These are phyloP conservation scores for Leucopternis melanops DNA, from an alignment of 2,113 vertebrate species.

Conservation along the genomic window DNA sequence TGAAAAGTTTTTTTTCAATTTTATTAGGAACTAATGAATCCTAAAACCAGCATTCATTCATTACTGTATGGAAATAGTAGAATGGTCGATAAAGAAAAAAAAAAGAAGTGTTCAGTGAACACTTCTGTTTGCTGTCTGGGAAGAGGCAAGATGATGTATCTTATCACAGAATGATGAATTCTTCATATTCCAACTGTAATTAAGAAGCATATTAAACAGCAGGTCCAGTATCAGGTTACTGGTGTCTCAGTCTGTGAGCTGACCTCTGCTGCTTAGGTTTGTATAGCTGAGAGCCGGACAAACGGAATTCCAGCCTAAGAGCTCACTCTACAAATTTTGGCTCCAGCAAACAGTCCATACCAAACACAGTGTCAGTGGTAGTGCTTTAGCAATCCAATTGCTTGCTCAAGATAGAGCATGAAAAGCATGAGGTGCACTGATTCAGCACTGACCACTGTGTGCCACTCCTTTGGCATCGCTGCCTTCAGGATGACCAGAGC, in stretches of 20 bases:
- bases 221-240: not conserved
- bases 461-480: not conserved
- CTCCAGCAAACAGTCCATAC: not conserved
- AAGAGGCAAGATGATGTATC: not conserved
- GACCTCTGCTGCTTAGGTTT: not conserved
- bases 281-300: not conserved
- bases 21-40: not conserved
- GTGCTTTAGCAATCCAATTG: not conserved
- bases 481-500: not conserved
- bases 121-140: not conserved
- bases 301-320: not conserved
- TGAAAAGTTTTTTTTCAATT: not conserved
- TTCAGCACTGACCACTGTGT: not conserved
- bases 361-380: not conserved
- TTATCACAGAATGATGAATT: constrained; percentile 7
- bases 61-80: not conserved
- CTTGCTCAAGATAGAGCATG: not conserved
- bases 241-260: not conserved
- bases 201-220: constrained; percentile 37
- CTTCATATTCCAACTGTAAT: constrained; percentile 30
- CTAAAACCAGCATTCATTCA: not conserved
- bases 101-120: not conserved
- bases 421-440: not conserved
- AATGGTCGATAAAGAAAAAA: not conserved
- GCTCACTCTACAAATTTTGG: not conserved